Base-by-base conservation (phyloP, 2,113 vertebrate genomes). In the Sterrhoptilus dennistouni region DNA sequence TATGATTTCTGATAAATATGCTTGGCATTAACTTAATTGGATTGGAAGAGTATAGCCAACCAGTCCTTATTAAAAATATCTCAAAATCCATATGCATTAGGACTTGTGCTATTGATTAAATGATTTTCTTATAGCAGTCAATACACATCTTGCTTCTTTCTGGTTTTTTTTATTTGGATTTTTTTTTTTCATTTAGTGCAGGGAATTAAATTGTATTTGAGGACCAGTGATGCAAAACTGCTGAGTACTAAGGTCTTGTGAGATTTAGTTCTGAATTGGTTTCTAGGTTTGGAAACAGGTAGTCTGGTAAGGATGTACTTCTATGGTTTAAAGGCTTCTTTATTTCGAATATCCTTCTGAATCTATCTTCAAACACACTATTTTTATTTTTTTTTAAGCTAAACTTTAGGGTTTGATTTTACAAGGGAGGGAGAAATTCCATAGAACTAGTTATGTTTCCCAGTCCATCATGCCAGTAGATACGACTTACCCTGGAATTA, bases 1-100 rank as follows among this genome's bases (percentile, higher is more conserved):
- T 96, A 29, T 81, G 15, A 56, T 87, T 94, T 61, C 80, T 78
- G 59, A 61, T 91, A 90, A 96, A 83, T 77, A 76, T 82, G 17
- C 33, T 70, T 84, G 42, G 4, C 23, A 38, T 91, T 89, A 92
- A 25, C 65, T 78, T 90, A 89, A 77, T 35, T 82, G n/a, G 23
- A 19, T 69, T 91, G 74, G 23, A 83, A 64, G 45, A 59, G 12
- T 76, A 61, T n/a, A 76, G n/a, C 44, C 9, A 63, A 61, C 69
- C 36, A 68, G 18, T n/a, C 38, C 56, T 77, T 65, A 36, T 71
- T 91, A 95, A 86, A 70, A 77, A 53, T 63, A 49, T 44, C 70
- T 82, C 42, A 78, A 92, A 95, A 70, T 69, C 29, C 35, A 21
- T 84, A 50, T 35, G 12, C 19, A 31, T 78, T 89, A 66, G 57